A percentile compares a stretch with the other conserved stretches of the same genome.
Evolutionary conservation across 2,113 vertebrate genomes (phyloP).

Genomic region (Perca fluviatilis): DNA sequence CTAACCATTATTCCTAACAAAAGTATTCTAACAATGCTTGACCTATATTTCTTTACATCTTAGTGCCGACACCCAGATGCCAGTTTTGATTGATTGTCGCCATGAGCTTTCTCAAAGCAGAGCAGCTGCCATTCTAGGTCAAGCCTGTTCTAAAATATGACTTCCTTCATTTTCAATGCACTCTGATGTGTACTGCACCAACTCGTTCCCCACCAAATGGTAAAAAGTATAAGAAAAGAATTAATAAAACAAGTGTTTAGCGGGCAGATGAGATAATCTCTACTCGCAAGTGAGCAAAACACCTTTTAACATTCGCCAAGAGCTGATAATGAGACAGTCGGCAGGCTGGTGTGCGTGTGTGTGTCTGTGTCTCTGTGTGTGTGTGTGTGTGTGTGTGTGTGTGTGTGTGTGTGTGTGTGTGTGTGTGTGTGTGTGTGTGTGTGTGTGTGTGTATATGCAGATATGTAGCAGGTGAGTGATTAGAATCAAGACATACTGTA

Average conservation of each 20-base stretch:
- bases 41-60: constrained; percentile 45
- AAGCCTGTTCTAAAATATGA: constrained; percentile 45
- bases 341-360: constrained; percentile 22
- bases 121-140: constrained; percentile 66
- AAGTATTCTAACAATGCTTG: constrained; percentile 13
- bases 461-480: constrained; percentile 64
- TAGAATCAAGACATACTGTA: constrained; percentile 48
- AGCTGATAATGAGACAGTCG: constrained; percentile 68
- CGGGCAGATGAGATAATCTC: constrained; percentile 60
- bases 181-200: constrained; percentile 44
- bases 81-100: constrained; percentile 48
- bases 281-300: constrained; percentile 69
- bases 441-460: constrained; percentile 37
- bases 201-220: constrained; percentile 13
- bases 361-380: neutral
- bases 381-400: too few relatives aligned
- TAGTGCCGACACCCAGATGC: constrained; percentile 26
- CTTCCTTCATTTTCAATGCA: constrained; percentile 43
- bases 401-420: neutral
- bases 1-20: constrained; percentile 17
- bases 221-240: constrained; percentile 1
- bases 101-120: constrained; percentile 47
- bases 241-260: constrained; percentile 52
- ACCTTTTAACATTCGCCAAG: constrained; percentile 72
- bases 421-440: constrained; percentile 18